Base-by-base conservation (phyloP, 2,888 invertebrate genomes). In the Rugalucina vietnamica region DNA sequence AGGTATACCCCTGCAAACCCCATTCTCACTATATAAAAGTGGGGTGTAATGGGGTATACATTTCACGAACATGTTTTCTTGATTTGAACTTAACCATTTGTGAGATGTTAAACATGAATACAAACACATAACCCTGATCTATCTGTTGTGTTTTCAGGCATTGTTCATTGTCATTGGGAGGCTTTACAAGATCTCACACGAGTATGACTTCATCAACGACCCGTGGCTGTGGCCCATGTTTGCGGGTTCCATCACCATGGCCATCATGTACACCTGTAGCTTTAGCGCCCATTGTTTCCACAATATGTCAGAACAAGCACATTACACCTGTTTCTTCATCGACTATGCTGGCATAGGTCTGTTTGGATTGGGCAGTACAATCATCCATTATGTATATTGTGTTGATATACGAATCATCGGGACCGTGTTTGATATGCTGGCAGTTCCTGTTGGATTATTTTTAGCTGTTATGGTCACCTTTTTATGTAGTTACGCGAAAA, bases 321-420 rank as follows among this genome's bases (percentile, higher is more conserved):
- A 94, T 81, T 94, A 95, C 87, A 92, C 93, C 5, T 93, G 94
- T 37, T 95, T 94, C 87, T 94, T 95, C 92, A 84, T 94, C 34
- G 95, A 95, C 85, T 95, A 95, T 87, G 93, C 94, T 36, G 94
- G 94, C 34, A 94, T 95, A 54, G 94, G 95, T n/a, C 82, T 94
- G 76, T 95, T 94, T 87, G 94, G 94, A n/a, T 88, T 94, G 14
- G 94, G 94, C n/a, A 93, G 94, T 83, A 92, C 92, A 29, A 91
- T 94, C 43, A 88, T 94, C n/a, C 94, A 95, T 85, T 92, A 93
- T 71, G 89, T 90, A 72, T 95, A 94, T 84, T 93, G 94, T 76
- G 90, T 91, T 74, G 91, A 94, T 70, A 88, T 91, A 43, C 82
- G 88, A 43, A 87, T 94, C 37, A 89, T 92, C 39, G 86, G 90